A percentile compares a stretch with the other conserved stretches of the same genome.
phyloP scores from a whole-genome alignment of 2,113 vertebrate species.

The Xenopus borealis region DNA sequence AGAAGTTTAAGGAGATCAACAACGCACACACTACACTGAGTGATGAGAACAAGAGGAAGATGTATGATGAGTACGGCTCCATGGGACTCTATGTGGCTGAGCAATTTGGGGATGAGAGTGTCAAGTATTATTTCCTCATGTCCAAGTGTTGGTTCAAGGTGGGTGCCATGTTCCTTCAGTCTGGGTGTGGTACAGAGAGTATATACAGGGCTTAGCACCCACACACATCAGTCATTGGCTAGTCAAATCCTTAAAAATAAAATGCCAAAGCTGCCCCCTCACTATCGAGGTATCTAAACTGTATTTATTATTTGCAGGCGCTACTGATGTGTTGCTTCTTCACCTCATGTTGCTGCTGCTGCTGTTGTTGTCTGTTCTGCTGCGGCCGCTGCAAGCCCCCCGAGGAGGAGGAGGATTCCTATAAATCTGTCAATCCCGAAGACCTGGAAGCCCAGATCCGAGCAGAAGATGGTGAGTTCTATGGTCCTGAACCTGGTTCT shows the following conservation, averaged over 20 bases:
- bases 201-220: no score
- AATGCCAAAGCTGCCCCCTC: no score
- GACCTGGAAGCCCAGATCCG: slow-evolving; percentile 80
- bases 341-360: slow-evolving; percentile 86
- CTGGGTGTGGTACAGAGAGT: no score
- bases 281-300: no score
- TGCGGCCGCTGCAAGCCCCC: slow-evolving; percentile 83
- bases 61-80: slow-evolving; percentile 89
- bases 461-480: slow-evolving; percentile 69
- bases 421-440: slow-evolving; percentile 74
- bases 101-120: slow-evolving; percentile 88
- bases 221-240: no score
- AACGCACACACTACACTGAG: slow-evolving; percentile 82
- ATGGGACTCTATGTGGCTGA: slow-evolving; percentile 89
- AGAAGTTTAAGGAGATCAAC: slow-evolving; percentile 96
- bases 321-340: slow-evolving; percentile 71
- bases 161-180: no score
- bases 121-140: slow-evolving; percentile 87
- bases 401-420: slow-evolving; percentile 73
- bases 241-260: no score
- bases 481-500: no score
- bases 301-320: slow-evolving; percentile 60
- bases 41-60: slow-evolving; percentile 78
- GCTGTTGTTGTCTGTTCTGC: slow-evolving; percentile 87
- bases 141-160: slow-evolving; percentile 97